These are phyloP conservation scores for Poicephalus gulielmi DNA, from an alignment of 2,113 vertebrate species.

Conservation along the genomic window DNA sequence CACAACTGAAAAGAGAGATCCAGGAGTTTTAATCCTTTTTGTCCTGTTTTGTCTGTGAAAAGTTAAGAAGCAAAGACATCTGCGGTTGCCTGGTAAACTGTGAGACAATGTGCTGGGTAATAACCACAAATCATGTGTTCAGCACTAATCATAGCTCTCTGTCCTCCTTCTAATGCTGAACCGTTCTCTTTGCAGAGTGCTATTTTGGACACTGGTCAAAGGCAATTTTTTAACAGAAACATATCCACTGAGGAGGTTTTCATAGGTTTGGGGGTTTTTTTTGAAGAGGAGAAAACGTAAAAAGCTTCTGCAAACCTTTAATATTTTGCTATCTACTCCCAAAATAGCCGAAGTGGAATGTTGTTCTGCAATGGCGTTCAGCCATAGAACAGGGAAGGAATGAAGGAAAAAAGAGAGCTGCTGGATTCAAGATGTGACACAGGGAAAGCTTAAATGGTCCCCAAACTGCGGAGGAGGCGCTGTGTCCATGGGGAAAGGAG, in stretches of 20 bases:
- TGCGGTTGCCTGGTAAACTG: not conserved
- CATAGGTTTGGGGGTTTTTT: not conserved
- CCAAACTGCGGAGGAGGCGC: not conserved
- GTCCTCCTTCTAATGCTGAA: not conserved
- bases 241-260: not conserved
- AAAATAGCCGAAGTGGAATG: not conserved
- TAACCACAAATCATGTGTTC: not conserved
- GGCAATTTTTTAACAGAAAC: not conserved
- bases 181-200: not conserved
- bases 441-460: not conserved
- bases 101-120: not conserved
- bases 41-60: not conserved
- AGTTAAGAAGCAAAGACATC: not conserved
- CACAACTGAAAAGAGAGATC: not conserved
- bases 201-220: not conserved
- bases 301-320: not conserved
- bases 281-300: not conserved
- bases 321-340: not conserved
- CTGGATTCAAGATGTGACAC: accelerated
- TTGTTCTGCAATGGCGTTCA: not conserved
- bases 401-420: not conserved
- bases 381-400: not conserved
- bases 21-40: not conserved
- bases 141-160: not conserved
- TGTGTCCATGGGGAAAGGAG: not conserved